Percentiles rank a stretch among this genome's conserved stretches.
Evolutionary conservation across 2,113 vertebrate genomes (phyloP).

Genomic region (Syngnathoides biaculeatus): DNA sequence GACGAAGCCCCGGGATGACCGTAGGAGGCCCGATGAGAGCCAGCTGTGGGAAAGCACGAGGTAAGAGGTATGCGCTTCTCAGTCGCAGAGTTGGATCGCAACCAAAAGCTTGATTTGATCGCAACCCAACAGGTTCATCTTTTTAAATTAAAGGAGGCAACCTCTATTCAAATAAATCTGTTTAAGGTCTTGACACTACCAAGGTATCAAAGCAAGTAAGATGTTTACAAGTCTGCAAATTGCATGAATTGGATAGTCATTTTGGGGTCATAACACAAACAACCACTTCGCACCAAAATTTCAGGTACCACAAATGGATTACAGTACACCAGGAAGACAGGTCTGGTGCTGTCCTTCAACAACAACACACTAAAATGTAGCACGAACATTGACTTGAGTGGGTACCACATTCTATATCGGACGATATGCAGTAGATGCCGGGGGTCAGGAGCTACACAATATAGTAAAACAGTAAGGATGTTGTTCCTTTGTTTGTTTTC

Average conservation of each 20-base stretch:
- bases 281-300: background rate
- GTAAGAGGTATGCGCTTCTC: conserved; percentile 8
- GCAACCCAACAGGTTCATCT: conserved; percentile 16
- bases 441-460: background rate
- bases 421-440: background rate
- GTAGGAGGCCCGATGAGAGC: conserved; percentile 48
- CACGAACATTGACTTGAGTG: background rate
- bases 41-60: conserved; percentile 25
- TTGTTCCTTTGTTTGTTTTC: too few relatives aligned
- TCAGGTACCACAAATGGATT: background rate
- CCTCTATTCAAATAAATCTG: conserved; percentile 35
- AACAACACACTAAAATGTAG: background rate
- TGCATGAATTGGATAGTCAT: conserved; percentile 13
- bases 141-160: conserved; percentile 35
- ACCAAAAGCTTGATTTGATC: conserved; percentile 23
- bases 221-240: conserved; percentile 31
- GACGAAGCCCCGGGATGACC: conserved; percentile 30
- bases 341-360: background rate
- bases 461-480: too few relatives aligned
- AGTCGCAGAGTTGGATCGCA: conserved; percentile 21
- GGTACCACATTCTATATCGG: background rate
- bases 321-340: background rate
- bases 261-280: conserved; percentile 6
- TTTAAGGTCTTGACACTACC: conserved; percentile 27
- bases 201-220: conserved; percentile 46